phyloP scores from a whole-genome alignment of 2,797 vertebrate species.

The Diplodus sargus region DNA sequence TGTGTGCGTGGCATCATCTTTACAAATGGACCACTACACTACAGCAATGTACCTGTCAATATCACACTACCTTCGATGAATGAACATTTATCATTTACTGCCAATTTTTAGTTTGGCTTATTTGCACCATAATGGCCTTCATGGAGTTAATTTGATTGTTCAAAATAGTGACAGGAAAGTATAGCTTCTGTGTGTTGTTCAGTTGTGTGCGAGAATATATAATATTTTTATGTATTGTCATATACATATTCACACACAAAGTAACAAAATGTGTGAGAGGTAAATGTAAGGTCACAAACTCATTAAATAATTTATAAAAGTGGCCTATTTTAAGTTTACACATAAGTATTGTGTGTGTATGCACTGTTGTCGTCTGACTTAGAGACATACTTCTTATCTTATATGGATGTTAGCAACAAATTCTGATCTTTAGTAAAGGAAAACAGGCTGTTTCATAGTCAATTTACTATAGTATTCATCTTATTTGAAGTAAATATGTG shows the following conservation, averaged over 20 bases:
- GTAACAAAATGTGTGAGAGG: background rate
- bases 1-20: background rate
- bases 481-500: background rate
- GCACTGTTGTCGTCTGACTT: background rate
- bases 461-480: background rate
- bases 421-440: background rate
- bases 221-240: background rate
- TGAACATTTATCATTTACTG: background rate
- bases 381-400: background rate
- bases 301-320: background rate
- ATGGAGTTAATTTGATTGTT: background rate
- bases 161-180: background rate
- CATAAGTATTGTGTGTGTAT: too few relatives aligned
- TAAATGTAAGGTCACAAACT: background rate
- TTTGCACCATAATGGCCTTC: background rate
- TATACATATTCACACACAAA: background rate
- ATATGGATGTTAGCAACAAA: background rate
- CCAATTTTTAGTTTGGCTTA: background rate
- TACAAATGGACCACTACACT: background rate
- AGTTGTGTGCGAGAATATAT: background rate
- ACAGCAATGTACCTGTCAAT: background rate
- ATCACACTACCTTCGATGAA: background rate
- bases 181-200: background rate
- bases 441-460: background rate
- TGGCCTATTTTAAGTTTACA: too few relatives aligned